phyloP scores from a whole-genome alignment of 2,797 vertebrate genomes.

The Clarias platycephalus region DNA sequence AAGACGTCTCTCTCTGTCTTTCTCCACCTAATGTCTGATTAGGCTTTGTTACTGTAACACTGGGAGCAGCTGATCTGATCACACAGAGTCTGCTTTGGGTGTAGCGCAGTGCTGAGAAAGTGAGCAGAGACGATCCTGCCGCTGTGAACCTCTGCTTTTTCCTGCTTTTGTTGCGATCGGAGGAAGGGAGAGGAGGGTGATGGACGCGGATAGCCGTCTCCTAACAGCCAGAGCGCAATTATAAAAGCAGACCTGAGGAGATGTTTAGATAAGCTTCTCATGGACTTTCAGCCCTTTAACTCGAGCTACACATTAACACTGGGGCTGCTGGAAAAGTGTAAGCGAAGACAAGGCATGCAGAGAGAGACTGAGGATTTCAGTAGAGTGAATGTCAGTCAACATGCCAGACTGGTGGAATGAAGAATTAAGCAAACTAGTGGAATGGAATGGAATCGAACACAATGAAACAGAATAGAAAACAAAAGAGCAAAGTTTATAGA shows the following conservation, averaged over 20 bases:
- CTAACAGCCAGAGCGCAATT: background rate
- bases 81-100: background rate
- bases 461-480: background rate
- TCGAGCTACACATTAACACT: background rate
- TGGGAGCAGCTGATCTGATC: background rate
- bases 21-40: background rate
- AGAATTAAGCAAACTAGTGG: background rate
- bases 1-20: background rate
- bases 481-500: background rate
- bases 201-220: background rate
- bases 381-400: background rate
- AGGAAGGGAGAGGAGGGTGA: background rate
- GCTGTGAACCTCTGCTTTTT: background rate
- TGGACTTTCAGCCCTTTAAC: background rate
- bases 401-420: too few relatives aligned
- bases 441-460: background rate
- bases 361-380: background rate
- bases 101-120: background rate
- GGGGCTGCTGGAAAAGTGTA: background rate
- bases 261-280: background rate
- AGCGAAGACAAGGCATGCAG: background rate
- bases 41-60: background rate
- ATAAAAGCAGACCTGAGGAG: background rate
- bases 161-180: slow-evolving; percentile 27
- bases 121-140: background rate